Evolutionary conservation across 2,113 vertebrate species (phyloP).

Genomic region (Vireo altiloquus): DNA sequence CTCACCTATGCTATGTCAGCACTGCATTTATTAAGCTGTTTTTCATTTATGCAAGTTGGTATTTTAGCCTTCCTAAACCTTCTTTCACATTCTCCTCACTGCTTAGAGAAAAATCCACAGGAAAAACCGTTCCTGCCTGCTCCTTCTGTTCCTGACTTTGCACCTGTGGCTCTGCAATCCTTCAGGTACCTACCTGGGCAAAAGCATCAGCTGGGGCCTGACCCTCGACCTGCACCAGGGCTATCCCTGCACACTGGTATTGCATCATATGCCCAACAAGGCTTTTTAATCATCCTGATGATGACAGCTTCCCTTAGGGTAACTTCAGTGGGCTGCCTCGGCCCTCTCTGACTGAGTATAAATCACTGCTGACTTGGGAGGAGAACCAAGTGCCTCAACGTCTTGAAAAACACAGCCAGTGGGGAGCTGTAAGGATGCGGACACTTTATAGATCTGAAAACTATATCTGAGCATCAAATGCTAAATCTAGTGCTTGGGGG

Average conservation of each 20-base stretch:
- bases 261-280: rapidly evolving
- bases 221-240: neutral
- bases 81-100: neutral
- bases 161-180: neutral
- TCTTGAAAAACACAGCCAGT: neutral
- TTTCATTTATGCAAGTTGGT: neutral
- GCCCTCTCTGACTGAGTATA: neutral
- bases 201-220: rapidly evolving
- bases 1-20: neutral
- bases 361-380: neutral
- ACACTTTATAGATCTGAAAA: neutral
- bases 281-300: neutral
- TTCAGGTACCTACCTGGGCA: neutral
- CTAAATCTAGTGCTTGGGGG: neutral
- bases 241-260: neutral
- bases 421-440: neutral
- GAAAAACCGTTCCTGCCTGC: neutral
- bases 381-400: neutral
- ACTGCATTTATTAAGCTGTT: neutral
- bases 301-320: neutral
- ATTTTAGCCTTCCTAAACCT: neutral
- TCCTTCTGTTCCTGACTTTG: neutral
- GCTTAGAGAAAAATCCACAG: neutral
- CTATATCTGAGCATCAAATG: neutral
- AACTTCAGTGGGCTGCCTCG: neutral